Conservation (phyloP, 2,888 invertebrate species). For the Thysanoteuthis rhombus region DNA sequence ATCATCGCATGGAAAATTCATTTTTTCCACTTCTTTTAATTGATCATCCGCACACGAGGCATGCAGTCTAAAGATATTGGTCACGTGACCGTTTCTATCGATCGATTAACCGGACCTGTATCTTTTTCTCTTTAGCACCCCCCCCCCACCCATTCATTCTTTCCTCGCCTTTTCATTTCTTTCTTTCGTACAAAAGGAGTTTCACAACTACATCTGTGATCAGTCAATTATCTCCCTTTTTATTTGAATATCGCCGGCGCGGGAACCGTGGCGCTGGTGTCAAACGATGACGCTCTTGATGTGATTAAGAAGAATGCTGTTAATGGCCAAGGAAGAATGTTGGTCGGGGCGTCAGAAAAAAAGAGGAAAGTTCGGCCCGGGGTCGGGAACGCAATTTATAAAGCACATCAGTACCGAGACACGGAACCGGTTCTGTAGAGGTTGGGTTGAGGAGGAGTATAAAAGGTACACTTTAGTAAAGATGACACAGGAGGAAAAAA, state of each 20-base stretch:
- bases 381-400: constrained; percentile 12
- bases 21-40: too few species aligned
- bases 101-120: too few species aligned
- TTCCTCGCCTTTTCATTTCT: background rate
- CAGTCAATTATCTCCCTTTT: background rate
- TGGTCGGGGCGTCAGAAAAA: background rate
- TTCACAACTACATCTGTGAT: background rate
- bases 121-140: too few species aligned
- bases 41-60: too few species aligned
- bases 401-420: background rate
- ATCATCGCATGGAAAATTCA: too few species aligned
- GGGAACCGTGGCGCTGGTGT: background rate
- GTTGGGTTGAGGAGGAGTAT: background rate
- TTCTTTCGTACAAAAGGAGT: background rate
- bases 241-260: constrained; percentile 12
- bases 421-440: background rate
- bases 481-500: background rate
- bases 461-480: background rate
- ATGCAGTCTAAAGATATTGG: too few species aligned
- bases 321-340: background rate
- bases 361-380: background rate
- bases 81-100: too few species aligned
- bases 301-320: background rate
- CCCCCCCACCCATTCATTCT: too few species aligned
- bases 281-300: background rate